Evolutionary conservation across 2,888 invertebrate genomes (phyloP).

Genomic region (Sesamia inferens): DNA sequence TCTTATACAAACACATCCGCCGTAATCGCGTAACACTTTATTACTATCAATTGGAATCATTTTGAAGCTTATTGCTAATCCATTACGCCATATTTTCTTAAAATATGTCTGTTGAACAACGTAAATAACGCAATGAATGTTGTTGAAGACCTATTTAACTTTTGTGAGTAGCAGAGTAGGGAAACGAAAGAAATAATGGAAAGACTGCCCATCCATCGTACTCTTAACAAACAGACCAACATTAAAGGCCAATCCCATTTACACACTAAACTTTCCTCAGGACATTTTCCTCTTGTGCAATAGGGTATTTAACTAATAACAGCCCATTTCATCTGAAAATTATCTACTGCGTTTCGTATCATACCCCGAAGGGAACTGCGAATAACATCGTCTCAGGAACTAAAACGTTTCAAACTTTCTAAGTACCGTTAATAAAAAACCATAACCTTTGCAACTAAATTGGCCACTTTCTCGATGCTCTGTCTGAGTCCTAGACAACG

Average conservation of each 20-base stretch:
- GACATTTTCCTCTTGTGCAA: neutral
- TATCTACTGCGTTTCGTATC: constrained; percentile 3
- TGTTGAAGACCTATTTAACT: too few species aligned
- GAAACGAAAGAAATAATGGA: too few species aligned
- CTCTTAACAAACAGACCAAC: too few species aligned
- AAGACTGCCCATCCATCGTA: neutral
- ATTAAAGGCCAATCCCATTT: neutral
- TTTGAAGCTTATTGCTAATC: too few species aligned
- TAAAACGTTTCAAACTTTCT: constrained; percentile 18
- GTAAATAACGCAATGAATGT: too few species aligned
- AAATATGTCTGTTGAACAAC: too few species aligned
- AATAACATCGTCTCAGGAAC: constrained; percentile 14
- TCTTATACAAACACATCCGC: too few species aligned
- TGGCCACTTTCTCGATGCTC: constrained; percentile 24
- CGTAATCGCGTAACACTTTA: too few species aligned
- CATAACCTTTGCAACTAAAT: constrained; percentile 29
- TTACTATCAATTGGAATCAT: too few species aligned
- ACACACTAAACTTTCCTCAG: too few species aligned
- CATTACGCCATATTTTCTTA: too few species aligned
- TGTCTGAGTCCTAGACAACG: constrained; percentile 36
- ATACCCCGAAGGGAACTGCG: neutral
- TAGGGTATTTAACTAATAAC: neutral
- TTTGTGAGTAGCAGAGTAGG: too few species aligned
- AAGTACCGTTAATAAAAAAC: constrained; percentile 26
- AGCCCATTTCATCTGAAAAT: constrained; percentile 18